A percentile compares a stretch with the other conserved stretches of the same genome.
Conservation (phyloP, 2,888 invertebrate genomes). For the Limnephilus lunatus region DNA sequence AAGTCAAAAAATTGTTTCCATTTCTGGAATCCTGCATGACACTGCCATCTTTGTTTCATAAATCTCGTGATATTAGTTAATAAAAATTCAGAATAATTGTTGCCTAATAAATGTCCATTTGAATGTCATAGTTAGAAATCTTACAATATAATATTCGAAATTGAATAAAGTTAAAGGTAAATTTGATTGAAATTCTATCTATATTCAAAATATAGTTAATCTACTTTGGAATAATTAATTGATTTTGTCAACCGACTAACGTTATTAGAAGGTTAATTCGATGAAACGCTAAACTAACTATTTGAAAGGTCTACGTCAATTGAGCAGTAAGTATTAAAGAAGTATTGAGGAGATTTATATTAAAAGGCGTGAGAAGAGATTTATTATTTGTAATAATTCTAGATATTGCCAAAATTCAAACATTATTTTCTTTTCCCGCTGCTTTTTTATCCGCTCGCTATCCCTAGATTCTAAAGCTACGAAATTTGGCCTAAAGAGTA, state of each 20-base stretch:
- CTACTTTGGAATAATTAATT: slow-evolving; percentile 22
- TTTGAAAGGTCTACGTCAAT: slow-evolving; percentile 45
- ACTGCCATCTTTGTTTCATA: background rate
- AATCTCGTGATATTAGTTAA: background rate
- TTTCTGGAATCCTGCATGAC: background rate
- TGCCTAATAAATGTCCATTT: background rate
- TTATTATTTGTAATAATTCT: slow-evolving; percentile 17
- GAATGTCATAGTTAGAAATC: background rate
- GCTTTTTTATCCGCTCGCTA: background rate
- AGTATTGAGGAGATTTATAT: slow-evolving; percentile 23
- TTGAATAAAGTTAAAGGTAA: background rate
- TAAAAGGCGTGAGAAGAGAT: slow-evolving; percentile 50
- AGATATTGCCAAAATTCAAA: slow-evolving; percentile 23
- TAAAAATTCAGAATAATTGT: background rate
- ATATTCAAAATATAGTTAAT: slow-evolving; percentile 30
- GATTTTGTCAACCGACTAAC: background rate
- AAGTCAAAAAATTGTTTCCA: background rate
- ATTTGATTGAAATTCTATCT: slow-evolving; percentile 39
- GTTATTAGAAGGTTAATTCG: slow-evolving; percentile 20
- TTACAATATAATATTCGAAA: slow-evolving; percentile 12
- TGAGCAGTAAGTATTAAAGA: slow-evolving; percentile 46
- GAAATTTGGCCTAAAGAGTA: background rate
- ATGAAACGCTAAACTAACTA: slow-evolving; percentile 23
- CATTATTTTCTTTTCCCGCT: background rate
- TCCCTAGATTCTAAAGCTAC: background rate